phyloP scores from a whole-genome alignment of 2,797 vertebrate species.

The Liparis tanakae region DNA sequence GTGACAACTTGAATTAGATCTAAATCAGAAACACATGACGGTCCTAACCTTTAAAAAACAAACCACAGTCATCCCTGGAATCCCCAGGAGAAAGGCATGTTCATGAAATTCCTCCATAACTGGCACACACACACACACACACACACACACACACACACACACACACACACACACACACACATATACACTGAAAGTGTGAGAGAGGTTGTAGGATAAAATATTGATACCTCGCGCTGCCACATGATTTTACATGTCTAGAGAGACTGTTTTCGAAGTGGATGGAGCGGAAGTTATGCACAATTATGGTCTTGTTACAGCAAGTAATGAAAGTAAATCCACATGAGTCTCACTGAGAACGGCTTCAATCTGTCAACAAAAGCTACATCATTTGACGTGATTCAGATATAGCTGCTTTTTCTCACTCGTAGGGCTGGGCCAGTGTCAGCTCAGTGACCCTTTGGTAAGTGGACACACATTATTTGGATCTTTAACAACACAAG shows the following conservation, averaged over 20 bases:
- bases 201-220: constrained; percentile 74
- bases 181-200: constrained; percentile 41
- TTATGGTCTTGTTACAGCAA: constrained; percentile 74
- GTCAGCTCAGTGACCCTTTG: constrained; percentile 34
- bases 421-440: constrained; percentile 12
- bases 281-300: constrained; percentile 63
- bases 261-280: constrained; percentile 59
- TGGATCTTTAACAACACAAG: constrained; percentile 27
- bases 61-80: constrained; percentile 81
- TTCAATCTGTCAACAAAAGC: constrained; percentile 53
- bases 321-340: constrained; percentile 64
- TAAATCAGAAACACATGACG: constrained; percentile 85
- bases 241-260: constrained; percentile 78
- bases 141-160: constrained; percentile 21
- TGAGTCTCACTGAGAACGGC: constrained; percentile 34
- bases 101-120: constrained; percentile 79
- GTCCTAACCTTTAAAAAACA: constrained; percentile 76
- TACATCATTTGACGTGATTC: constrained; percentile 46
- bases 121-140: constrained; percentile 54
- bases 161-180: constrained; percentile 37
- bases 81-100: constrained; percentile 79
- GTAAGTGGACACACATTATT: constrained; percentile 54
- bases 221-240: constrained; percentile 73
- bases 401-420: constrained; percentile 31
- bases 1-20: constrained; percentile 74